Evolutionary conservation across 2,888 invertebrate genomes (phyloP), one percentile per base, ranked within the genome.

Genomic region (Orthosia incerta): DNA sequence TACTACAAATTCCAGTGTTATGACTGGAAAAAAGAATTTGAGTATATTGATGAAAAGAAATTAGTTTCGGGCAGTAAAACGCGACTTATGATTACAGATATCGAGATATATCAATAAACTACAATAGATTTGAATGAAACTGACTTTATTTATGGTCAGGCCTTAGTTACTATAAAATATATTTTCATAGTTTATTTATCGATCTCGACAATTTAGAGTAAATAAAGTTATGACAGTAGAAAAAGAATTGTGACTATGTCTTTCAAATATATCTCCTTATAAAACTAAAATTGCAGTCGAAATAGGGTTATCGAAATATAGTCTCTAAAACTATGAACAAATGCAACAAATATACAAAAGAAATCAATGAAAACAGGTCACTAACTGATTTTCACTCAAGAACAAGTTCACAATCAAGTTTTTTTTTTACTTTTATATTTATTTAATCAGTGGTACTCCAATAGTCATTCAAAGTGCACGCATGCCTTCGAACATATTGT

Each of bases 311-410:
- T 60, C 79, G 64, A 67, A 81, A 84, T 82, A 80, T 82, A 87
- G 70, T 85, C 73, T 86, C 84, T 86, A 87, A 79, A 76, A 82
- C 39, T 86, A 89, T 89, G 91, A 93, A 93, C 95, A 95, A 95
- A 95, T 95, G 95, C 95, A 95, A 94, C 94, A 93, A 92, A 94
- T 94, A 93, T 94, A 95, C 92, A 95, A 84, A 92, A 84, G 90
- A 91, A 89, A 88, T 87, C 76, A 84, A 84, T 76, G 81, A 83
- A 86, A 82, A 87, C 77, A 83, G 57, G 84, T 89, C 89, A 89
- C 88, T 85, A 88, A 90, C 88, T 80, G 75, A 60, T 81, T 88
- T 88, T 86, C 82, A 87, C 85, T 88, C 88, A 69, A 84, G 85
- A 88, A 88, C 81, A 86, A 85, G 74, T 85, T 87, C 82, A 87